Percentiles rank a stretch among this genome's conserved stretches.
Conservation (phyloP, 2,797 vertebrate species). For the Leptoclinus maculatus region DNA sequence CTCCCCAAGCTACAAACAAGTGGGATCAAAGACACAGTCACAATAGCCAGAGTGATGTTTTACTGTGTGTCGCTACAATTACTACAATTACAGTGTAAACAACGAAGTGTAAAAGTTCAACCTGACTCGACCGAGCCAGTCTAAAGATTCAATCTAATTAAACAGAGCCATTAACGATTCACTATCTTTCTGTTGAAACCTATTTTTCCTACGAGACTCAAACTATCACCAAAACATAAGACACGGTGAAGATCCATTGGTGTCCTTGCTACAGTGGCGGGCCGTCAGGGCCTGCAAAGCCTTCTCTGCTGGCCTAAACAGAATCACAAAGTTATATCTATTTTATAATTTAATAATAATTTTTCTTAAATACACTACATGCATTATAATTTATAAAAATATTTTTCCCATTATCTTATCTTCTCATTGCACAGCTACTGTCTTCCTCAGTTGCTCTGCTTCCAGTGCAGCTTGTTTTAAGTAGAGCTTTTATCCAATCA, state of each 20-base stretch:
- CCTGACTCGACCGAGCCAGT: neutral
- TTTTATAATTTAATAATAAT: too few species aligned
- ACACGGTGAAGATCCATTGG: neutral
- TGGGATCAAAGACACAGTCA: constrained; percentile 15
- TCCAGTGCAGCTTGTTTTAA: too few species aligned
- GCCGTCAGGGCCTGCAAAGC: too few species aligned
- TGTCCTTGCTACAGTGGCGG: neutral
- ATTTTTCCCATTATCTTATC: too few species aligned
- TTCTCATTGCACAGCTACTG: too few species aligned
- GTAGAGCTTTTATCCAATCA: too few species aligned
- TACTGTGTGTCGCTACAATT: neutral
- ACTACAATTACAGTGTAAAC: neutral
- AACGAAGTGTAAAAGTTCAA: neutral
- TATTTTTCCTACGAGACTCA: neutral
- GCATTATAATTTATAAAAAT: too few species aligned
- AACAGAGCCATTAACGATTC: neutral
- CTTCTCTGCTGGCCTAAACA: too few species aligned
- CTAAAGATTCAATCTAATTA: constrained; percentile 1
- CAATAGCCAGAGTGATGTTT: neutral
- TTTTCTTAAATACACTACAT: too few species aligned
- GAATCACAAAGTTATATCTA: too few species aligned
- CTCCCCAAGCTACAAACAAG: constrained; percentile 5
- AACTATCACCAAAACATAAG: neutral
- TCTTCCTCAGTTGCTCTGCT: too few species aligned
- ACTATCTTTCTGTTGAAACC: neutral